These are phyloP conservation scores for Pedetes capensis DNA, from an alignment of 2,113 vertebrate genomes.

Conservation along the genomic window DNA sequence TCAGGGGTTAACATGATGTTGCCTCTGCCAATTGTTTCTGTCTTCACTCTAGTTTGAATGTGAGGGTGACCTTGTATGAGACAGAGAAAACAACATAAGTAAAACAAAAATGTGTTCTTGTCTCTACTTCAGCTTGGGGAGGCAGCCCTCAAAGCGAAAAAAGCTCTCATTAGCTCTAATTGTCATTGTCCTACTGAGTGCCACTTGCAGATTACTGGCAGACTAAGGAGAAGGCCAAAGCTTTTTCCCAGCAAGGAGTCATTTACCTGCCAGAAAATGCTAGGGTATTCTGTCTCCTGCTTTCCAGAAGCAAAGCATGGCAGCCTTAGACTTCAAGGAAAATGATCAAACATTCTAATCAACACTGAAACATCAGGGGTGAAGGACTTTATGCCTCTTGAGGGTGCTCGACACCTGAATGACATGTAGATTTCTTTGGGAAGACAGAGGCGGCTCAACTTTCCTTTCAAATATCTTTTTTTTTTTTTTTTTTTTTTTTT, in stretches of 20 bases:
- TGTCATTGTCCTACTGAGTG: background rate
- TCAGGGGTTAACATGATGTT: background rate
- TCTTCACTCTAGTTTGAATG: background rate
- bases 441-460: background rate
- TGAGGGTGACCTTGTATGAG: background rate
- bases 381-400: background rate
- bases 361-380: background rate
- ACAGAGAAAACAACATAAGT: background rate
- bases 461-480: conserved; percentile 14
- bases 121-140: background rate
- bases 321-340: background rate
- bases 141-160: background rate
- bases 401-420: background rate
- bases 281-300: background rate
- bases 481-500: too few relatives aligned
- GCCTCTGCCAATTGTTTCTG: background rate
- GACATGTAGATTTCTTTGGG: background rate
- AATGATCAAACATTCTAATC: background rate
- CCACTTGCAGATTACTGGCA: background rate
- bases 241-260: background rate
- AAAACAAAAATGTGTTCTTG: background rate
- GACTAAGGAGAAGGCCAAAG: background rate
- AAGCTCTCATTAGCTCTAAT: background rate
- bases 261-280: background rate
- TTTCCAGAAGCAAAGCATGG: background rate